Evolutionary conservation across 2,888 invertebrate species (phyloP), one percentile per base, ranked within the genome.

Genomic region (Spilosoma lubricipeda): DNA sequence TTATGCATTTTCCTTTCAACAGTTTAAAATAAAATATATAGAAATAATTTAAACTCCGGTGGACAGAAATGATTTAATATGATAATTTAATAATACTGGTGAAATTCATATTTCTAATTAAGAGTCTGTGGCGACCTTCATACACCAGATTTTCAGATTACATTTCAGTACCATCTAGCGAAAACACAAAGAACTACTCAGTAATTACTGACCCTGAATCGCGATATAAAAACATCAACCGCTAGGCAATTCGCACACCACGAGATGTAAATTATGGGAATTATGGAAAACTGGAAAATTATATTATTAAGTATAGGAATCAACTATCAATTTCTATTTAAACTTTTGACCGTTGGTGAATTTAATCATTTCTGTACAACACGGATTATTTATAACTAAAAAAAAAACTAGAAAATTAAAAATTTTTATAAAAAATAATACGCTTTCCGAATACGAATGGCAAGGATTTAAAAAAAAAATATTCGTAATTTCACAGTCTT

Each of bases 401-500:
- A 69, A n/a, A 69, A 68, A 68, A 30, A 13, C 36, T 18, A 5
- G 30, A 33, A 48, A 33, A n/a, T 39, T 39, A 33, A n/a, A 56
- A 18, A 27, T 56, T 39, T 27, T 36, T 56, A 39, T 48, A 30
- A 48, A 67, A 67, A 67, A 67, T 45, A 67, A 48, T 67, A 67
- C 13, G 45, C 1, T 59, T 59, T 48, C 18, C 45, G 15, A 36
- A 36, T 33, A 27, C 13, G n/a, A 45, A 64, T n/a, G 76, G 70
- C 79, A 77, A 79, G 73, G 59, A 70, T 73, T 30, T 27, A 66
- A 56, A n/a, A 73, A 67, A 66, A 64, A 27, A 69, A 59, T 66
- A 67, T 20, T 65, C 39, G 67, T 23, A 23, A 70, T 59, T 71
- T 67, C 30, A 80, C 78, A 81, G 75, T 71, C 83, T 85, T 83